Conservation (phyloP, 2,113 vertebrate species). For the Aix galericulata region DNA sequence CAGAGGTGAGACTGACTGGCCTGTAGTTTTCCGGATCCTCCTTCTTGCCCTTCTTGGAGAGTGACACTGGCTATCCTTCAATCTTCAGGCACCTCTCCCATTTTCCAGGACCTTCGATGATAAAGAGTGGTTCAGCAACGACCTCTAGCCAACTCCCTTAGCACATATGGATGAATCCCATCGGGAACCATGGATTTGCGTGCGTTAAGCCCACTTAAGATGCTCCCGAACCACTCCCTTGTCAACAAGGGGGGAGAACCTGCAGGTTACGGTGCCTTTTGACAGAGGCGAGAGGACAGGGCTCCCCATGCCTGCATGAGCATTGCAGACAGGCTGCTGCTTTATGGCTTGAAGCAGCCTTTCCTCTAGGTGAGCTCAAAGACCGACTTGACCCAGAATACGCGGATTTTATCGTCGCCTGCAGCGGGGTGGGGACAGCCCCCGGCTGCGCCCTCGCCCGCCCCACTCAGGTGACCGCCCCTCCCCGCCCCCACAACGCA, state of each 20-base stretch:
- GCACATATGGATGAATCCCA: too few relatives aligned
- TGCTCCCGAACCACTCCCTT: too few relatives aligned
- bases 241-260: not conserved
- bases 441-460: fast-evolving
- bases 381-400: fast-evolving
- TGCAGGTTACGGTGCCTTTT: fast-evolving
- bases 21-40: too few relatives aligned
- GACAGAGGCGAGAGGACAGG: not conserved
- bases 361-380: fast-evolving
- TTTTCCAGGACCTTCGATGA: too few relatives aligned
- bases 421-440: not conserved
- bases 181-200: too few relatives aligned
- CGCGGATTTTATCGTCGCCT: fast-evolving
- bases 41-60: too few relatives aligned
- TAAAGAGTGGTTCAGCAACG: too few relatives aligned
- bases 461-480: fast-evolving
- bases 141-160: too few relatives aligned
- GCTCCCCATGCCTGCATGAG: not conserved
- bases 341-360: fast-evolving
- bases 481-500: not conserved
- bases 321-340: fast-evolving
- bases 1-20: too few relatives aligned
- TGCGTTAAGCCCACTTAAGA: too few relatives aligned
- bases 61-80: too few relatives aligned
- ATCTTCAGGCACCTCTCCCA: too few relatives aligned